Evolutionary conservation across 2,113 vertebrate genomes (phyloP), one percentile per base, ranked within the genome.

Genomic region (Hyperoodon ampullatus): DNA sequence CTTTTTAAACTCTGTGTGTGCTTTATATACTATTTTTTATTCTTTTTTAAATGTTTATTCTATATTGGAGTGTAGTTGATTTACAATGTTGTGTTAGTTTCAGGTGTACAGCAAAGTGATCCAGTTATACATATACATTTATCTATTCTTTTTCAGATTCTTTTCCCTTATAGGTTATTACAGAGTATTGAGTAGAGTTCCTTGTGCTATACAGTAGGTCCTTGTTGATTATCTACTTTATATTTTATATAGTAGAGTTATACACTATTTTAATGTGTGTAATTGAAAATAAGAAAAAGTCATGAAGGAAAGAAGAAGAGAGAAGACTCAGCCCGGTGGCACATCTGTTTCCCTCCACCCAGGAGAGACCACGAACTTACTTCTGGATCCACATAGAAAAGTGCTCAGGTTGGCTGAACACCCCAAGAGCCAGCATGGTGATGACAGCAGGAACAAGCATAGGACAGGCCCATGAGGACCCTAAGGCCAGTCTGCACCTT

Each of bases 251-350:
- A 21, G 28, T 10, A 53, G 44, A 50, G 19, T 12, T 53, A 18
- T 28, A 77, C 44, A 77, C 74, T 21, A 53, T 33, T 77, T 60
- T 61, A 13, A 75, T 15, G 60, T 61, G 55, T 47, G 8, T 50
- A 35, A 50, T 6, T 15, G 15, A 61, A 63, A 72, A 92, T n/a
- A 72, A 91, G 72, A 30, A 90, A 66, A 30, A 42, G 26, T 15
- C 39, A 80, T 7, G 63, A 83, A 61, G 33, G 23, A n/a, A 83
- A 44, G 75, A 60, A 61, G 44, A 18, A 50, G 39, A 61, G 65
- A n/a, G 4, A 91, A 0, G 39, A 35, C 14, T 80, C 11, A 2
- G 61, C 13, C 0, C 4, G 10, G 1, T 4, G 2, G 3, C 42
- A 21, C 66, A 10, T 39, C 23, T 61, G 14, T 23, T 61, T 28